Conservation (phyloP, 2,797 vertebrate genomes). For the Podargus strigoides region DNA sequence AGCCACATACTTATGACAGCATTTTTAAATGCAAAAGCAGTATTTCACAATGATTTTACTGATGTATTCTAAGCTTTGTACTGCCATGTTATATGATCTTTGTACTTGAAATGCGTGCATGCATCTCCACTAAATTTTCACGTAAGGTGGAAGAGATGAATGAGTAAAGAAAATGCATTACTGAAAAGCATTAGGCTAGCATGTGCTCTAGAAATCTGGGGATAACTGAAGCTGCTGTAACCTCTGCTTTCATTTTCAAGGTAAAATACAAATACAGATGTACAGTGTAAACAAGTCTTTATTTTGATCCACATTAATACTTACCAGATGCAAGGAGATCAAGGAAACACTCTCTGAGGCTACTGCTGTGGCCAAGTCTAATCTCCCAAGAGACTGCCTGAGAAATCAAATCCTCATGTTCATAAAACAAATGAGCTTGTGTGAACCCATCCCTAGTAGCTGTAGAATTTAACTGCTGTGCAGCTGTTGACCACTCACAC, state of each 20-base stretch:
- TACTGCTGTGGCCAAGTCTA: not conserved
- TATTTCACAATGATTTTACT: not conserved
- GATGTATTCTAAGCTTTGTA: not conserved
- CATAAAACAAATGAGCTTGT: not conserved
- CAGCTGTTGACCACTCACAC: not conserved
- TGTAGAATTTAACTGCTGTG: not conserved
- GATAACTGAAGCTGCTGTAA: not conserved
- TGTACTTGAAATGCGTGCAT: not conserved
- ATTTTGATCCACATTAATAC: conserved; percentile 23
- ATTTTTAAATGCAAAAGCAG: not conserved
- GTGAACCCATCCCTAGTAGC: not conserved
- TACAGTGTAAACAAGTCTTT: conserved; percentile 7
- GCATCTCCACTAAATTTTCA: not conserved
- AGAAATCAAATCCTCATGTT: conserved; percentile 8
- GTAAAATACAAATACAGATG: not conserved
- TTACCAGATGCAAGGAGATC: conserved; percentile 23
- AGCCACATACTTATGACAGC: not conserved
- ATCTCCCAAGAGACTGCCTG: not conserved
- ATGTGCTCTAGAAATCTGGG: not conserved
- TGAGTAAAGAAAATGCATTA: not conserved
- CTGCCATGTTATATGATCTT: not conserved
- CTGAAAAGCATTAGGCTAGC: not conserved
- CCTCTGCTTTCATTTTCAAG: not conserved
- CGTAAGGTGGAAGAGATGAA: not conserved
- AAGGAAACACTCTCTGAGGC: not conserved